phyloP scores from a whole-genome alignment of 2,888 invertebrate genomes.

The Gerris lacustris region DNA sequence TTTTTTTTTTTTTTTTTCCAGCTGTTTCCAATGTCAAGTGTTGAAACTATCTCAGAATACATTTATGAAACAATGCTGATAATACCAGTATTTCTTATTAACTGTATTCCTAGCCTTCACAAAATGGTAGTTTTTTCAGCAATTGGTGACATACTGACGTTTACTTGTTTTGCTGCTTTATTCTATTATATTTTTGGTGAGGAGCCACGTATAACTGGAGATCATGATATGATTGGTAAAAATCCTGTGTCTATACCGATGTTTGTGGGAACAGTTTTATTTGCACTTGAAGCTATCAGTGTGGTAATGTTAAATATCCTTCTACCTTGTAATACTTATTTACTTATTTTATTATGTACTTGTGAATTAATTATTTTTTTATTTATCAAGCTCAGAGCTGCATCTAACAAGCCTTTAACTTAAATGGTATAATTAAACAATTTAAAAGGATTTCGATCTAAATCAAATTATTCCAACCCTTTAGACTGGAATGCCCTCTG shows the following conservation, averaged over 20 bases:
- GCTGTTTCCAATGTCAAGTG: neutral
- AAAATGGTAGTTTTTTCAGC: conserved; percentile 43
- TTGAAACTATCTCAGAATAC: neutral
- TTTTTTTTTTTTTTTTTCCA: neutral
- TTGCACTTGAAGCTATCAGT: conserved; percentile 41
- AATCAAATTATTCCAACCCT: too few relatives aligned
- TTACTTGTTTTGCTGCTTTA: conserved; percentile 40
- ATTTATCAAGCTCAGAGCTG: too few relatives aligned
- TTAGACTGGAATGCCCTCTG: too few relatives aligned
- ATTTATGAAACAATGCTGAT: conserved; percentile 29
- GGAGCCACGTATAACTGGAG: conserved; percentile 11
- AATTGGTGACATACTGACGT: conserved; percentile 42
- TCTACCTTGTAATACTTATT: conserved; percentile 6
- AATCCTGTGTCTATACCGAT: conserved; percentile 38
- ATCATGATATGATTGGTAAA: conserved; percentile 29
- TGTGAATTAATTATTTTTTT: too few relatives aligned
- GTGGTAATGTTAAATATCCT: conserved; percentile 19
- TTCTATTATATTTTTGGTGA: conserved; percentile 38
- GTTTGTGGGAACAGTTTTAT: conserved; percentile 49
- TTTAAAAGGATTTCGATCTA: too few relatives aligned
- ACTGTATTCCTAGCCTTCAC: conserved; percentile 37
- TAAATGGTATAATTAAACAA: too few relatives aligned
- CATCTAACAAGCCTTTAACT: too few relatives aligned
- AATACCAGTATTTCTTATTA: conserved; percentile 38
- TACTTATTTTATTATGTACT: neutral